phyloP scores from a whole-genome alignment of 2,888 invertebrate genomes.

The Gisinianus flammeolus region DNA sequence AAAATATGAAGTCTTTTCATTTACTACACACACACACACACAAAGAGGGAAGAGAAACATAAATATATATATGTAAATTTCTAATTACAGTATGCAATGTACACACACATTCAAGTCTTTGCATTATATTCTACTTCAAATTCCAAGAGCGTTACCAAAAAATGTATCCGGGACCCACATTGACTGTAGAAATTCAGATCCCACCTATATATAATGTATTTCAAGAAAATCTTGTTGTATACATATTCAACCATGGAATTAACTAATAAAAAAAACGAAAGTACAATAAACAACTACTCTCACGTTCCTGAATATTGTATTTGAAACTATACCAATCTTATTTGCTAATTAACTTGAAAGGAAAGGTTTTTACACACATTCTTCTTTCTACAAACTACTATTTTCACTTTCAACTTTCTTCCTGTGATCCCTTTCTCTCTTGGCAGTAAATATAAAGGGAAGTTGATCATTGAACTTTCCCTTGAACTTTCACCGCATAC shows the following conservation, averaged over 20 bases:
- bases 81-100: conserved; percentile 93
- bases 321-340: no score
- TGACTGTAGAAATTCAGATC: conserved; percentile 48
- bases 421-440: no score
- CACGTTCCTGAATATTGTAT: no score
- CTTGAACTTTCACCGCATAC: neutral
- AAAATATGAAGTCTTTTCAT: conserved; percentile 99
- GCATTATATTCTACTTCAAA: neutral
- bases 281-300: no score
- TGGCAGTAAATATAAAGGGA: no score
- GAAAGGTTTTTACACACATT: neutral
- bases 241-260: no score
- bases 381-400: neutral
- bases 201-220: conserved; percentile 38
- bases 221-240: neutral
- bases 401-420: no score
- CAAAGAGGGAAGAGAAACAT: neutral
- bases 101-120: neutral
- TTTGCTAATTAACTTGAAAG: neutral
- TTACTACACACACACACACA: conserved; percentile 61
- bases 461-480: neutral
- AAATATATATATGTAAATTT: conserved; percentile 99
- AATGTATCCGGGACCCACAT: conserved; percentile 99
- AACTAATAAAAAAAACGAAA: no score
- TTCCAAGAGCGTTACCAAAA: no score